Conservation (phyloP, 2,113 vertebrate species). For the Esox niger region DNA sequence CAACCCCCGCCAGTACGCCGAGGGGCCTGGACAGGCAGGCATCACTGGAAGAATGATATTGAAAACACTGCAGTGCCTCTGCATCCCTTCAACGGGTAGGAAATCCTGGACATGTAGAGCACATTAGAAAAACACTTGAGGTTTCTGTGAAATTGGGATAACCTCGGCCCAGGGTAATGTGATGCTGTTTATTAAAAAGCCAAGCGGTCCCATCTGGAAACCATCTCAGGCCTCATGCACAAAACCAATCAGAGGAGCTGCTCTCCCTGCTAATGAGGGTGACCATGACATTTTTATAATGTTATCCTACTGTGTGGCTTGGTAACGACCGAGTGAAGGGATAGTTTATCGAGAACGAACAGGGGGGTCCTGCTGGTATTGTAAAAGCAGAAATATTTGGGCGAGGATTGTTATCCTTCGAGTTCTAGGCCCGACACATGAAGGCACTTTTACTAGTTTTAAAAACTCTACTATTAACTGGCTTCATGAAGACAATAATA, state of each 20-base stretch:
- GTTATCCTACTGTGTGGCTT: slow-evolving; percentile 68
- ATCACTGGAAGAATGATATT: slow-evolving; percentile 43
- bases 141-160: slow-evolving; percentile 69
- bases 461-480: slow-evolving; percentile 18
- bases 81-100: slow-evolving; percentile 61
- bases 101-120: slow-evolving; percentile 73
- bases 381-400: slow-evolving; percentile 48
- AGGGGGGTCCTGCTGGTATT: slow-evolving; percentile 41
- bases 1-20: slow-evolving; percentile 8
- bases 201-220: slow-evolving; percentile 71
- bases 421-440: slow-evolving; percentile 41
- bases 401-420: not conserved
- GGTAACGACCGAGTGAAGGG: slow-evolving; percentile 53
- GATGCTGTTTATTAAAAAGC: slow-evolving; percentile 68
- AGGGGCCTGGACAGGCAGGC: slow-evolving; percentile 41
- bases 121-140: slow-evolving; percentile 72
- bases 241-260: slow-evolving; percentile 54
- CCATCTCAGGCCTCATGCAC: slow-evolving; percentile 53
- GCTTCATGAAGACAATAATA: slow-evolving; percentile 40
- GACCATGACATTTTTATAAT: slow-evolving; percentile 64
- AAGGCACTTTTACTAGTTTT: slow-evolving; percentile 46
- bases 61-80: slow-evolving; percentile 57
- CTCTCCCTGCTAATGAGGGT: slow-evolving; percentile 64
- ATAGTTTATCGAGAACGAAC: slow-evolving; percentile 42
- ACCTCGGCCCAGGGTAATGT: slow-evolving; percentile 66